Percentiles rank a stretch among this genome's conserved stretches.
These are phyloP conservation scores for Rallus crepitans DNA, from an alignment of 2,797 vertebrate species.

Conservation along the genomic window DNA sequence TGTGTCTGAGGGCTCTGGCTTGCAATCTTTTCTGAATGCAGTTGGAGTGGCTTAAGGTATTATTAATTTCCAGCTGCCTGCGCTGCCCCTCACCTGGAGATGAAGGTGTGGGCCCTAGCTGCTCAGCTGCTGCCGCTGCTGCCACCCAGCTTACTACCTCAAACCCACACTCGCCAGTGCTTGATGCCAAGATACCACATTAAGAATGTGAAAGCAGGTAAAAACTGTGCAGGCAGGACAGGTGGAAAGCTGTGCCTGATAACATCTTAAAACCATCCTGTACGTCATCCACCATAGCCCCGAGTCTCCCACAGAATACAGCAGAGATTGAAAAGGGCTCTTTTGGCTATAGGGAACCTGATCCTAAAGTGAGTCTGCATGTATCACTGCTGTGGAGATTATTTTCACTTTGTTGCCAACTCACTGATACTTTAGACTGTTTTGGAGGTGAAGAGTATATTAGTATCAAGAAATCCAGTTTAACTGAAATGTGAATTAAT, in stretches of 20 bases:
- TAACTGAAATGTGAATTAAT: background rate
- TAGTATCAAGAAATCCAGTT: background rate
- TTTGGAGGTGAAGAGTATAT: background rate
- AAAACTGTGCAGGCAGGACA: slow-evolving; percentile 6
- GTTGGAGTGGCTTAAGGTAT: slow-evolving; percentile 26
- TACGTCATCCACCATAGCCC: background rate
- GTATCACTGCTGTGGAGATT: background rate
- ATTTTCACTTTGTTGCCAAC: background rate
- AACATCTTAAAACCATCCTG: background rate
- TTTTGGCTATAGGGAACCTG: background rate
- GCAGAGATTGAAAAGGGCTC: background rate
- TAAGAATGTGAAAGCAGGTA: background rate
- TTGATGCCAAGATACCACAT: background rate
- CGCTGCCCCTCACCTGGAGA: slow-evolving; percentile 50
- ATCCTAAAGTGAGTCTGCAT: background rate
- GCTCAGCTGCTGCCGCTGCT: slow-evolving; percentile 35
- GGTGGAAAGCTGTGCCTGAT: background rate
- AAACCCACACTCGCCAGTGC: background rate
- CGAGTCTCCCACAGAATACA: background rate
- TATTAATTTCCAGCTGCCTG: slow-evolving; percentile 62
- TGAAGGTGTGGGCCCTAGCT: background rate
- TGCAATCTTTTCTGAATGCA: background rate
- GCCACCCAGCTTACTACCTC: background rate
- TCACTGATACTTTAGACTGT: background rate
- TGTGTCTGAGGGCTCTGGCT: slow-evolving; percentile 35